Conservation (phyloP, 1,140 invertebrate species). For the Drosophila pectinifera region DNA sequence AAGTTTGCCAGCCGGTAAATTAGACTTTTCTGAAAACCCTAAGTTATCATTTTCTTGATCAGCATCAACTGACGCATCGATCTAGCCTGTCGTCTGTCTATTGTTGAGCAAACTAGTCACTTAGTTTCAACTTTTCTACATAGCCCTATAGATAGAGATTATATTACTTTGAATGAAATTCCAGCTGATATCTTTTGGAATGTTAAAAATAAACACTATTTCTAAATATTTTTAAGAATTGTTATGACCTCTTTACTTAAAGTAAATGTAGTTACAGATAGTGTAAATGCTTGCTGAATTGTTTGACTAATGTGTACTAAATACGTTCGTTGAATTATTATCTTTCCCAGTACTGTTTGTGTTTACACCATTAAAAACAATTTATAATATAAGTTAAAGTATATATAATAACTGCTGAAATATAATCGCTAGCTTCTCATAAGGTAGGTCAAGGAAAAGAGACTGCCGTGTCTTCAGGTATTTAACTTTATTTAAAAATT, state of each 20-base stretch:
- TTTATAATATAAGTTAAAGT: background rate
- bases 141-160: too few relatives aligned
- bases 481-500: constrained; percentile 11
- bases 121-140: background rate
- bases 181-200: background rate
- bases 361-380: background rate
- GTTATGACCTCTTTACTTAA: background rate
- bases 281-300: background rate
- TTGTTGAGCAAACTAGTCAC: background rate
- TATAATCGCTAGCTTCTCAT: background rate
- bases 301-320: background rate
- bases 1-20: too few relatives aligned
- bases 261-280: background rate
- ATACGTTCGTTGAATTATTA: background rate
- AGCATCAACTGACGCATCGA: background rate
- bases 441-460: constrained; percentile 28
- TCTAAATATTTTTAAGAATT: background rate
- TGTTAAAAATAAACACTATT: background rate
- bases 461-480: constrained; percentile 9
- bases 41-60: too few relatives aligned
- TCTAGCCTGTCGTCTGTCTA: background rate
- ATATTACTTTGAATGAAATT: background rate
- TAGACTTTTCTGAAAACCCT: too few relatives aligned
- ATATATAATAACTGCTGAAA: background rate
- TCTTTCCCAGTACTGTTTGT: background rate